Conservation (phyloP, 2,888 invertebrate genomes). For the Troides oblongomaculatus region DNA sequence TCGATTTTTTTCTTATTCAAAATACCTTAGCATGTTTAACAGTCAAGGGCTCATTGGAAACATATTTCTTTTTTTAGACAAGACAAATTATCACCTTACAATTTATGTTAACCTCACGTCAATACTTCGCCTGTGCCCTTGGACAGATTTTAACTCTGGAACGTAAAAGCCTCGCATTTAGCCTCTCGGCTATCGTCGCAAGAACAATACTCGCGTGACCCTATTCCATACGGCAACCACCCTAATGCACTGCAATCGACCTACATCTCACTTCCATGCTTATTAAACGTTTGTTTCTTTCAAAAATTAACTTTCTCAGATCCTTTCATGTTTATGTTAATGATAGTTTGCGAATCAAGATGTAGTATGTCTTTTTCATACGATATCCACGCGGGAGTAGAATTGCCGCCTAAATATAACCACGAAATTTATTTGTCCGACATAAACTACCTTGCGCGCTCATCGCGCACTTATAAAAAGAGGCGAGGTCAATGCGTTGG, state of each 20-base stretch:
- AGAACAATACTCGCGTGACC: constrained; percentile 63
- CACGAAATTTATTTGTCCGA: constrained; percentile 58
- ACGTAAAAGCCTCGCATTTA: constrained; percentile 54
- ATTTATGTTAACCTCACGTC: not conserved
- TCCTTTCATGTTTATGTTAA: constrained; percentile 28
- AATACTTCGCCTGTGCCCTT: constrained; percentile 32
- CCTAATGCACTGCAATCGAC: constrained; percentile 54
- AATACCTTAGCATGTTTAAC: constrained; percentile 41
- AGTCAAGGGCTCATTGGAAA: constrained; percentile 39
- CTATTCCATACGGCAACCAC: constrained; percentile 51
- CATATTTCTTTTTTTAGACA: not conserved
- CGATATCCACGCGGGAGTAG: constrained; percentile 47
- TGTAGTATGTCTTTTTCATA: constrained; percentile 32
- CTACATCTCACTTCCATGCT: constrained; percentile 55
- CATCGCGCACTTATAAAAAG: constrained; percentile 77
- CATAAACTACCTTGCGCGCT: constrained; percentile 68
- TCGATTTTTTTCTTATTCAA: constrained; percentile 62
- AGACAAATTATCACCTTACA: not conserved
- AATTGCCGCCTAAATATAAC: constrained; percentile 70
- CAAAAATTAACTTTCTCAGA: not conserved
- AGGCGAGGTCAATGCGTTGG: constrained; percentile 70
- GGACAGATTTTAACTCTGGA: constrained; percentile 48
- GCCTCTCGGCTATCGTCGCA: constrained; percentile 42
- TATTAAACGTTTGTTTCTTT: constrained; percentile 43
- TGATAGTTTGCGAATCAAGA: constrained; percentile 37